phyloP scores from a whole-genome alignment of 2,888 invertebrate genomes.

The Metallyticus violacea region DNA sequence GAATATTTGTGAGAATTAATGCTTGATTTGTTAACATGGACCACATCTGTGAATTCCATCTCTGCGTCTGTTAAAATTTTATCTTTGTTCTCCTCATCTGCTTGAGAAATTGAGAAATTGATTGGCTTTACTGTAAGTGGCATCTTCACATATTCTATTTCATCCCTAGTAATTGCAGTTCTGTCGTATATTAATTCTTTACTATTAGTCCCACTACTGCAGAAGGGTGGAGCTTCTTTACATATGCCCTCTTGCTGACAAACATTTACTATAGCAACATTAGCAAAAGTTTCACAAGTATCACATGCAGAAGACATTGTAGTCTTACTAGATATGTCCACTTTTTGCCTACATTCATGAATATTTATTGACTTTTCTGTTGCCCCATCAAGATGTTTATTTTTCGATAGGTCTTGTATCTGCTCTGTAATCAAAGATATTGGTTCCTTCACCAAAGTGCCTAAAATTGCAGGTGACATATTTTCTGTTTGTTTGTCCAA shows the following conservation, averaged over 20 bases:
- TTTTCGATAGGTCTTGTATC: not conserved
- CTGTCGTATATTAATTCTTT: not conserved
- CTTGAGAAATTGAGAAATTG: no score
- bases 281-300: not conserved
- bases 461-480: not conserved
- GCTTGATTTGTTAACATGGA: not conserved
- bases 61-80: not conserved
- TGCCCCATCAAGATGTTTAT: not conserved
- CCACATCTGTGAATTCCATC: not conserved
- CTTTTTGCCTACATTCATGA: no score
- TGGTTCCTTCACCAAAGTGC: not conserved
- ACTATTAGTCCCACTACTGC: not conserved
- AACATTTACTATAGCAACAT: not conserved
- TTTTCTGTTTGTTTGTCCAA: not conserved
- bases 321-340: no score
- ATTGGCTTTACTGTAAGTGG: not conserved
- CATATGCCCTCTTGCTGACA: not conserved
- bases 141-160: no score
- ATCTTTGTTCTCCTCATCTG: not conserved
- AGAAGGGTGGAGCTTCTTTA: not conserved
- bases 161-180: not conserved
- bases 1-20: not conserved
- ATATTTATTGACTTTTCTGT: not conserved
- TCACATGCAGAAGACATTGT: no score
- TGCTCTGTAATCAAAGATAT: no score